phyloP scores from a whole-genome alignment of 2,888 invertebrate genomes.

The Chrysolina americana region DNA sequence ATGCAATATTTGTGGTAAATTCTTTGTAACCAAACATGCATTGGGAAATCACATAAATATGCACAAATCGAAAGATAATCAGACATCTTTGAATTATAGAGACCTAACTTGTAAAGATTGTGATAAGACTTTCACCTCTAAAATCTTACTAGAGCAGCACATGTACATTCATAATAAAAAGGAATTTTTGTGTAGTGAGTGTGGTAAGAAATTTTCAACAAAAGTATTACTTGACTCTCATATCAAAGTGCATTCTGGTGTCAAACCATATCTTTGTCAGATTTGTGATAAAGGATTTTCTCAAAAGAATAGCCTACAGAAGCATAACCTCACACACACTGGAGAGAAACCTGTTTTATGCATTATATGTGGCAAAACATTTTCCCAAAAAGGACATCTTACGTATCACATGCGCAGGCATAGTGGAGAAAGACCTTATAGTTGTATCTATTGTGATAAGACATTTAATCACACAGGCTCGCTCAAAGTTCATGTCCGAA shows the following conservation, averaged over 20 bases:
- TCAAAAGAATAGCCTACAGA: slow-evolving; percentile 29
- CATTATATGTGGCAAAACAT: slow-evolving; percentile 45
- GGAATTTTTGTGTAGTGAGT: slow-evolving; percentile 46
- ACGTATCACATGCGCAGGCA: slow-evolving; percentile 49
- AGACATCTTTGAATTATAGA: slow-evolving; percentile 18
- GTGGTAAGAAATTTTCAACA: slow-evolving; percentile 44
- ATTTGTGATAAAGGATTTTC: slow-evolving; percentile 41
- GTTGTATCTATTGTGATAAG: slow-evolving; percentile 38
- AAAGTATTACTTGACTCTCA: slow-evolving; percentile 41
- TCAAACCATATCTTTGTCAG: slow-evolving; percentile 44
- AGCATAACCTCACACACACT: slow-evolving; percentile 41
- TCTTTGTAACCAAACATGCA: slow-evolving; percentile 56
- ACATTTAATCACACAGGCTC: slow-evolving; percentile 42
- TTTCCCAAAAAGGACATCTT: slow-evolving; percentile 48
- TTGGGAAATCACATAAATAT: slow-evolving; percentile 46
- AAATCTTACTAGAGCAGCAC: slow-evolving; percentile 37
- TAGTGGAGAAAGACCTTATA: slow-evolving; percentile 41
- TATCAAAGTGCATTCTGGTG: slow-evolving; percentile 43
- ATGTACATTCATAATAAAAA: slow-evolving; percentile 42
- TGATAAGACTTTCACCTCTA: slow-evolving; percentile 33
- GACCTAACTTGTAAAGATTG: slow-evolving; percentile 36
- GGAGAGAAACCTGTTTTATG: slow-evolving; percentile 46
- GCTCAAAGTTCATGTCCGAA: slow-evolving; percentile 43
- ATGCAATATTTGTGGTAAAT: slow-evolving; percentile 61
- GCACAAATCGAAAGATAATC: slow-evolving; percentile 41